Percentiles rank a stretch among this genome's conserved stretches.
Evolutionary conservation across 2,113 vertebrate genomes (phyloP).

Genomic region (Megalops atlanticus): DNA sequence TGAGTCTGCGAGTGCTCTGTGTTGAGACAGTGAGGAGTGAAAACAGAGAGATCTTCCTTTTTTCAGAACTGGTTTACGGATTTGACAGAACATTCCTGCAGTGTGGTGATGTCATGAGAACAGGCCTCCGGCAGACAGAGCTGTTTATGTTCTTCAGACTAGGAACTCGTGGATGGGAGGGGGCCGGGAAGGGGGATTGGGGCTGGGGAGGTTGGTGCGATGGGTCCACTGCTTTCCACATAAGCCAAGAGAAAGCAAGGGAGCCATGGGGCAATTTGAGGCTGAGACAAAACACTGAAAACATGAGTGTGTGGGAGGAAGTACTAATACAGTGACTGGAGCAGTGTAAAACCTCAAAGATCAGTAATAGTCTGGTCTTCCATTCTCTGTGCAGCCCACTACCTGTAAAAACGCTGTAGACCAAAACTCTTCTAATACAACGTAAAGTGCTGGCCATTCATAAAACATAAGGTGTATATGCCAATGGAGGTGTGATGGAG

Average conservation of each 20-base stretch:
- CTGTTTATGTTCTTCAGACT: conserved; percentile 74
- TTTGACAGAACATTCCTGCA: conserved; percentile 77
- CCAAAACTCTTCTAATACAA: no score
- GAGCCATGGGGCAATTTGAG: conserved; percentile 32
- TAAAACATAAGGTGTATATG: no score
- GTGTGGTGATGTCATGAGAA: conserved; percentile 82
- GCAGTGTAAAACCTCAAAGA: neutral
- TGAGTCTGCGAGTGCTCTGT: neutral
- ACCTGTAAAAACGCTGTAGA: no score
- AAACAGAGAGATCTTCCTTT: conserved; percentile 39
- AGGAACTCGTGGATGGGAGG: conserved; percentile 42
- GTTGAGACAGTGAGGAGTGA: conserved; percentile 4
- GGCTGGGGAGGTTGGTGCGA: conserved; percentile 49
- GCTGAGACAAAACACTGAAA: neutral
- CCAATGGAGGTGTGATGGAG: no score
- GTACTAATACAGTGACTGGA: neutral
- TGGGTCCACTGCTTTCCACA: conserved; percentile 65
- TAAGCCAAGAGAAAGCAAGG: conserved; percentile 50
- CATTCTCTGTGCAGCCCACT: neutral
- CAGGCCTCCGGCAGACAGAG: conserved; percentile 73
- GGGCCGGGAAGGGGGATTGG: conserved; percentile 60
- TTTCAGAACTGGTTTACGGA: conserved; percentile 52
- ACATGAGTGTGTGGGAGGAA: neutral
- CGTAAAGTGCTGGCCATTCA: no score
- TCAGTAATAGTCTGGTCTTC: neutral